A percentile compares a stretch with the other conserved stretches of the same genome.
These are phyloP conservation scores for Bergia puertoricense DNA, from an alignment of 92 coral and sea anemone genomes.

Conservation along the genomic window DNA sequence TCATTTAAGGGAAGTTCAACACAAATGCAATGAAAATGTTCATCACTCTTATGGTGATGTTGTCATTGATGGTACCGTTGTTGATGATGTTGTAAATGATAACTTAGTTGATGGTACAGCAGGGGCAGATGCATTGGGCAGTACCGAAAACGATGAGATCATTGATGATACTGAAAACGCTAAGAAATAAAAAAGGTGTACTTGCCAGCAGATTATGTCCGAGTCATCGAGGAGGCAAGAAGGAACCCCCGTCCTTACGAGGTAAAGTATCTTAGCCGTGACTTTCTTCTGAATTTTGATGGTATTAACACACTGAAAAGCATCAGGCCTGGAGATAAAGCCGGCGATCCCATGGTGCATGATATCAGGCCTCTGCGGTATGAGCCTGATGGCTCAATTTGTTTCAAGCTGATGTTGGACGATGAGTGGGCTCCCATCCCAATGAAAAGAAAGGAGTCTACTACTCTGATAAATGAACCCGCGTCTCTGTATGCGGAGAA, in stretches of 20 bases:
- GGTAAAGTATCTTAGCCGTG: constrained; percentile 24
- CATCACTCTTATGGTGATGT: background rate
- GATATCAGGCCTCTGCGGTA: constrained; percentile 24
- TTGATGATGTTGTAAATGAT: background rate
- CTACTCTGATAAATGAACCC: background rate
- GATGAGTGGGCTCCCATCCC: constrained; percentile 15
- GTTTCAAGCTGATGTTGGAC: constrained; percentile 14
- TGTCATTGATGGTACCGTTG: background rate
- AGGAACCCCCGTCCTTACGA: constrained; percentile 22
- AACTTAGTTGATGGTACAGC: background rate
- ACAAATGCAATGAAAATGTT: background rate
- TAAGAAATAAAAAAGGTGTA: background rate
- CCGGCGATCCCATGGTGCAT: constrained; percentile 37
- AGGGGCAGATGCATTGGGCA: background rate
- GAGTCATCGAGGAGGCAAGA: constrained; percentile 31
- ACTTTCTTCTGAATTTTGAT: background rate
- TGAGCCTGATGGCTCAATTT: background rate
- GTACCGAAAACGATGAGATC: background rate
- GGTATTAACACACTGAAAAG: constrained; percentile 7
- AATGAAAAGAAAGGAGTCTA: background rate
- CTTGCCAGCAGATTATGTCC: constrained; percentile 33
- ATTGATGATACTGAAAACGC: background rate
- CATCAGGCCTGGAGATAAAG: constrained; percentile 36
- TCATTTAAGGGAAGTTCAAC: background rate
- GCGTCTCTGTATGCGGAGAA: background rate